These are phyloP conservation scores for Megaceryle alcyon DNA, from an alignment of 2,797 vertebrate species.

Conservation along the genomic window DNA sequence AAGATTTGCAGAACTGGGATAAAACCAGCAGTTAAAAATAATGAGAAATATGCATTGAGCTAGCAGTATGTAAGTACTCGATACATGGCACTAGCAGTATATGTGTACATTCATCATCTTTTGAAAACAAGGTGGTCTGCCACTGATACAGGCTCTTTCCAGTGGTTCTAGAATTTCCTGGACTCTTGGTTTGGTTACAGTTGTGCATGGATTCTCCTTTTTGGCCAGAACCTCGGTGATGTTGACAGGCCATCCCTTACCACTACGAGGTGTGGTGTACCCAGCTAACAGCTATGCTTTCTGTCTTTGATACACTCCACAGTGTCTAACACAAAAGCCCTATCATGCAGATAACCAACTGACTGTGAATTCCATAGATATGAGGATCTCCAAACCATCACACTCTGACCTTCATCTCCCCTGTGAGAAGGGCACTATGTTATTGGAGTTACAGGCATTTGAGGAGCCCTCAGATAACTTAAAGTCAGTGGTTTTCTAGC, in stretches of 20 bases:
- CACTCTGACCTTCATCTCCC: background rate
- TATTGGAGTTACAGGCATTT: background rate
- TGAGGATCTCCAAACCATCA: background rate
- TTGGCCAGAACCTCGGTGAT: background rate
- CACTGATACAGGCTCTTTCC: background rate
- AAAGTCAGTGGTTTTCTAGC: background rate
- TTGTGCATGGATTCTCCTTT: rapidly evolving
- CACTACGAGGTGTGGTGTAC: background rate
- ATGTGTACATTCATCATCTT: background rate
- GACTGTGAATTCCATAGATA: background rate
- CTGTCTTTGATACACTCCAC: background rate
- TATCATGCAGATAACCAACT: background rate
- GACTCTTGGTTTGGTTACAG: rapidly evolving
- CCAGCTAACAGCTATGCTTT: background rate
- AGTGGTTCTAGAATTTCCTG: background rate
- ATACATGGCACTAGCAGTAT: background rate
- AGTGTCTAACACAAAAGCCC: background rate
- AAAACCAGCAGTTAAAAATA: background rate
- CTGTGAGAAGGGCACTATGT: background rate
- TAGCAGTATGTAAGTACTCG: background rate
- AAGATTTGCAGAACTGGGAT: background rate
- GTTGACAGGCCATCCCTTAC: background rate
- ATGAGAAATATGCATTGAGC: background rate
- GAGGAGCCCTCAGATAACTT: background rate
- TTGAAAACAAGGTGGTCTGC: background rate